phyloP scores from a whole-genome alignment of 2,113 vertebrate genomes.

The Dipodomys spectabilis region DNA sequence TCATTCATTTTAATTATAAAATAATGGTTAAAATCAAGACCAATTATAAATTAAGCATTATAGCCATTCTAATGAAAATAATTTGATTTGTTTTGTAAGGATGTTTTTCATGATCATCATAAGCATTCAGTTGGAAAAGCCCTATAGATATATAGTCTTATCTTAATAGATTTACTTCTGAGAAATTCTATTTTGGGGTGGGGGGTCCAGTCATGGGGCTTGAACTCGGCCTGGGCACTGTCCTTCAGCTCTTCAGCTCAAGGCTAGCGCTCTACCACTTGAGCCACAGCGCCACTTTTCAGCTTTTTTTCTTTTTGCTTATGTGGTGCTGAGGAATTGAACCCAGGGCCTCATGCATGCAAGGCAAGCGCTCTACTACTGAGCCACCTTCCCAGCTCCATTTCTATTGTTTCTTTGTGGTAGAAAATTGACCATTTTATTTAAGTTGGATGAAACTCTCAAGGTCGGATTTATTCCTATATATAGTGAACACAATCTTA shows the following conservation, averaged over 20 bases:
- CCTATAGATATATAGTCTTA: not conserved
- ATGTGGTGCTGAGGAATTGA: too few species aligned
- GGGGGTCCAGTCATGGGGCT: too few species aligned
- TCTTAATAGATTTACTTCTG: not conserved
- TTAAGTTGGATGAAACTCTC: not conserved
- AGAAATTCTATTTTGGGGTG: not conserved
- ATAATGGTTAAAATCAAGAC: not conserved
- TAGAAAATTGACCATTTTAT: not conserved
- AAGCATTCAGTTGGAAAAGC: not conserved
- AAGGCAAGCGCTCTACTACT: too few species aligned
- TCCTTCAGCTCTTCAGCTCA: too few species aligned
- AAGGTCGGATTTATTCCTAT: conserved; percentile 31
- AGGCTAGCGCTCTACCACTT: too few species aligned
- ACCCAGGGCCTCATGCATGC: too few species aligned
- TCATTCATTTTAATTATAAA: not conserved
- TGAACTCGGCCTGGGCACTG: too few species aligned
- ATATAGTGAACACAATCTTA: not conserved
- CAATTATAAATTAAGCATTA: not conserved
- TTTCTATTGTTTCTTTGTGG: not conserved
- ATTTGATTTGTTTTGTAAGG: not conserved
- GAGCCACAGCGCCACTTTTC: too few species aligned
- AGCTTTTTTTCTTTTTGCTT: too few species aligned
- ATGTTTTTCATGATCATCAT: not conserved
- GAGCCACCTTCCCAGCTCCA: too few species aligned
- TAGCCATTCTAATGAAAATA: not conserved